Base-by-base conservation (phyloP, 2,113 vertebrate genomes). In the Apodemus sylvaticus region DNA sequence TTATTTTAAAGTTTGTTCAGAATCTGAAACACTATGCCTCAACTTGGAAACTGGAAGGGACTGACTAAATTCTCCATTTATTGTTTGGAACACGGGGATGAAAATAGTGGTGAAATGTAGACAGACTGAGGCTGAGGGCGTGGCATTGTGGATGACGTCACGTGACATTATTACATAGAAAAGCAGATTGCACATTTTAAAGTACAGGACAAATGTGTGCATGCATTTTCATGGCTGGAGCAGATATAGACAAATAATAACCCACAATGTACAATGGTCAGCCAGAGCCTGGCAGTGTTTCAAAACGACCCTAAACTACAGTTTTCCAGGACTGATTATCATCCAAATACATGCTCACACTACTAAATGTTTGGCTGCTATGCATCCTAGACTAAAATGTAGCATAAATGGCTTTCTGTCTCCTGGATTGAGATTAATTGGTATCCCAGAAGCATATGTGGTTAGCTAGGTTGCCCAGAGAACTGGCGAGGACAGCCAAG, bases 261-360 rank as follows among this genome's bases (percentile, higher is more conserved):
- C 55, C 62, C 45, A 64, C n/a, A 42, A 60, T 73, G 19, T 6
- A 13, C 26, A 74, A 87, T 42, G 53, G 45, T 64, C 29, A 96
- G 9, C 13, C 48, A 92, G 85, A 60, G 13, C 85, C 26, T 62
- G 36, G 58, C 6, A 87, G 42, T 58, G 89, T 96, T 93, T 96
- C 20, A 83, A 74, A 34, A 90, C 86, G 55, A 83, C n/a, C 70
- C 17, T 19, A 24, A 89, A 68, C 17, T 26, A 73, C 39, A 58
- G 45, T 45, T 17, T 89, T 87, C 45, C 39, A 94, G 87, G 94
- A 94, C 1, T 78, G 53, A 68, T 79, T 94, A 81, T 94, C 64
- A 85, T 94, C 85, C 45, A 73, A 73, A 85, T 85, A 29, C 20
- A 76, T 62, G 64, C 20, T 31, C 45, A 77, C 36, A 74, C 26